These are phyloP conservation scores for Muschampia plurimacula DNA, from an alignment of 2,888 invertebrate species.

Conservation along the genomic window DNA sequence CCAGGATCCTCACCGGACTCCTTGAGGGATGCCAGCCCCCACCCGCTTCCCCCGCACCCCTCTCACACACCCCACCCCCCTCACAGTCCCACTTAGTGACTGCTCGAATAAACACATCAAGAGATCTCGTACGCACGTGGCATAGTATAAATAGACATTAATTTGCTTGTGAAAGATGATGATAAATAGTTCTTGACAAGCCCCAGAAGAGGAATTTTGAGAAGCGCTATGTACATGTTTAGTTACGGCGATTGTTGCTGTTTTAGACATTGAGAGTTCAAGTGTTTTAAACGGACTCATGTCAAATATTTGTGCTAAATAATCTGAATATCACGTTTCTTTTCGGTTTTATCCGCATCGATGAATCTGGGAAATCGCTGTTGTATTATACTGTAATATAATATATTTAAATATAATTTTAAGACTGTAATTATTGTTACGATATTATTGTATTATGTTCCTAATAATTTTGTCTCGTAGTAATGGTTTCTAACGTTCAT, in stretches of 20 bases:
- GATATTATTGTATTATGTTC: constrained; percentile 69
- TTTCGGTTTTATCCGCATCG: constrained; percentile 30
- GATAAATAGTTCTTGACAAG: constrained; percentile 15
- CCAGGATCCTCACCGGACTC: constrained; percentile 87
- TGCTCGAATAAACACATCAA: constrained; percentile 16
- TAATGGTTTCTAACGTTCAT: constrained; percentile 66
- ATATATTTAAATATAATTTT: constrained; percentile 69
- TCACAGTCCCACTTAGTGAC: constrained; percentile 79
- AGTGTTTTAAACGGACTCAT: constrained; percentile 24
- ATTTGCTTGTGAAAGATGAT: constrained; percentile 14
- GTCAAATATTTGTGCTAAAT: constrained; percentile 17
- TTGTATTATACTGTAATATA: constrained; percentile 73
- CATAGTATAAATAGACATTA: constrained; percentile 38
- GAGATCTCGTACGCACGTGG: constrained; percentile 32
- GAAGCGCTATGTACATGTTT: neutral
- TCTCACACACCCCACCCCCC: constrained; percentile 73
- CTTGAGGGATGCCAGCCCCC: constrained; percentile 82
- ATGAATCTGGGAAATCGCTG: constrained; percentile 41
- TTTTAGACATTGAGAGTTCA: constrained; percentile 20
- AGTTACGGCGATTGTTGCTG: neutral
- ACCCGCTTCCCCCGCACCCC: constrained; percentile 65
- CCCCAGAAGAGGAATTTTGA: neutral
- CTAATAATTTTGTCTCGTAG: constrained; percentile 78
- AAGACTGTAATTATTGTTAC: constrained; percentile 77
- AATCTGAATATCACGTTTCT: constrained; percentile 36